phyloP scores from a whole-genome alignment of 1,140 invertebrate species.

The Dinoponera quadriceps region DNA sequence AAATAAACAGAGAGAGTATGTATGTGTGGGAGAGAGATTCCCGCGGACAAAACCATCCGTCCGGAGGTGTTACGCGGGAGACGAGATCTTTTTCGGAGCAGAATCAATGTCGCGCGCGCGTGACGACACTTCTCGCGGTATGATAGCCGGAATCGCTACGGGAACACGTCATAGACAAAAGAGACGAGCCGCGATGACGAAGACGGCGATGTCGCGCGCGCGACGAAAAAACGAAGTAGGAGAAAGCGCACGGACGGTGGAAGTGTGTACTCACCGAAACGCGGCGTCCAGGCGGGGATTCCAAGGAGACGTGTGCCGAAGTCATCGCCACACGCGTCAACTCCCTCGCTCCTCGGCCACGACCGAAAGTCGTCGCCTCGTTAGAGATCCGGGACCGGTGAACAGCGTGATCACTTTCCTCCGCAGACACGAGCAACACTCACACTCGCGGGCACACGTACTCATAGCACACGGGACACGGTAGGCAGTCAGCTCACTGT shows the following conservation, averaged over 20 bases:
- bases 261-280: constrained; percentile 25
- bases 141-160: background rate
- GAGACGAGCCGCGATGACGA: background rate
- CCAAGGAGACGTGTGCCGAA: background rate
- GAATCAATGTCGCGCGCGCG: background rate
- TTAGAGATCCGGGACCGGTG: constrained; percentile 8
- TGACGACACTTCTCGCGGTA: background rate
- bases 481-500: too few relatives aligned
- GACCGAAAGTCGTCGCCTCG: constrained; percentile 25
- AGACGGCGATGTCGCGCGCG: background rate
- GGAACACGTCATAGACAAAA: background rate
- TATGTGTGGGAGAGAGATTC: constrained; percentile 2
- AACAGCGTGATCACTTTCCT: constrained; percentile 23
- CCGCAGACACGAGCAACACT: constrained; percentile 25
- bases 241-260: constrained; percentile 10
- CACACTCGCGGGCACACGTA: constrained; percentile 32
- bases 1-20: constrained; percentile 9
- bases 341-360: background rate
- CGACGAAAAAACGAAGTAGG: background rate
- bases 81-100: background rate
- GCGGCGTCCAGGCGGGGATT: background rate
- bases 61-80: background rate
- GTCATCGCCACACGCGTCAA: constrained; percentile 37
- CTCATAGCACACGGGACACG: constrained; percentile 22
- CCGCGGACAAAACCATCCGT: constrained; percentile 18